Base-by-base conservation (phyloP, 2,113 vertebrate genomes). In the Kryptolebias marmoratus region DNA sequence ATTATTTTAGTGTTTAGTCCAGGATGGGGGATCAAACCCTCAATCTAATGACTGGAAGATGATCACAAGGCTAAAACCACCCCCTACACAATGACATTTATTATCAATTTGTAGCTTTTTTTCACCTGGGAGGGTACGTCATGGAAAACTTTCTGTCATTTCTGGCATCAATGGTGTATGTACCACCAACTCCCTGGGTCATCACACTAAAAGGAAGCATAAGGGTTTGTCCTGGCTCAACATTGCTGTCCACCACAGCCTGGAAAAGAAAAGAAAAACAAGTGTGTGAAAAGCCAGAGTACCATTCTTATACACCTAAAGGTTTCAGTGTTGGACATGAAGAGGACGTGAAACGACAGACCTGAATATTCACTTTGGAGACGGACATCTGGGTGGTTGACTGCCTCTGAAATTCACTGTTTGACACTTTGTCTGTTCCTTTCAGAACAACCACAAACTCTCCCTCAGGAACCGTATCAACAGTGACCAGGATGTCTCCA, bases 371-470 rank as follows among this genome's bases (percentile, higher is more conserved):
- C 1, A 94, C 83, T 73, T 87, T 88, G 39, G 93, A 93, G 64
- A 89, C 64, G 0, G 91, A 91, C 91, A 94, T 90, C 76, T 85
- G 87, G 56, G 93, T 93, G 48, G 90, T 93, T 3, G 90, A 92
- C 73, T 94, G 93, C 63, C 93, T 90, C 77, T 93, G 91, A 59
- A 92, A 93, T 9, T 42, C 15, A n/a, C 55, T 91, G 44, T 68
- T 75, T n/a, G 89, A 90, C 30, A 68, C 50, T 64, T 57, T 88
- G 55, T 93, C 92, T 10, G 66, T 82, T 76, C 93, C 93, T 31
- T 74, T 92, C 13, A 94, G 48, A 5, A 74, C 1, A 0, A 94
- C 64, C 47, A 92, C 88, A 88, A 94, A 94, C 79, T 93, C 91
- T 6, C 89, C 91, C 3, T 65, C 71, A 3, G 92, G 92, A 47